Conservation (phyloP, 2,797 vertebrate species). For the Danio tinwini region DNA sequence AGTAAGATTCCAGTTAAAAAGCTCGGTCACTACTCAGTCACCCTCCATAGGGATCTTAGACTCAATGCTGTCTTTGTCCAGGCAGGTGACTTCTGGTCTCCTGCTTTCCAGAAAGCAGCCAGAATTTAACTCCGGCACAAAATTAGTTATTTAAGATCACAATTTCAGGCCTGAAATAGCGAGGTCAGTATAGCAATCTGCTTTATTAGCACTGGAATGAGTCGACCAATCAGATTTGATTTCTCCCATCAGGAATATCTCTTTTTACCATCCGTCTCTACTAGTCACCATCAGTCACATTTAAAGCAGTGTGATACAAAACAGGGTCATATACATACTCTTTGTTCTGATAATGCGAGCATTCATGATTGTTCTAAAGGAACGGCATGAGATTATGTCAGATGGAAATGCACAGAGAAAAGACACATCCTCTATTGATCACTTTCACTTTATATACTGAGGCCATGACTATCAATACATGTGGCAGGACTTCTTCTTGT, state of each 20-base stretch:
- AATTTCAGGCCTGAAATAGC: constrained; percentile 55
- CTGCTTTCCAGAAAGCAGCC: constrained; percentile 64
- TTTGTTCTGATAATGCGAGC: constrained; percentile 46
- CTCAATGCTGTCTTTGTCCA: constrained; percentile 74
- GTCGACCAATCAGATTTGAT: constrained; percentile 39
- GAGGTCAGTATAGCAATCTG: constrained; percentile 17
- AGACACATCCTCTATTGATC: constrained; percentile 13
- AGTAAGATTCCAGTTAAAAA: constrained; percentile 12
- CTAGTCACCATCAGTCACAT: constrained; percentile 25
- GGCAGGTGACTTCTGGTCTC: constrained; percentile 67
- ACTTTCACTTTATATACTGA: constrained; percentile 27
- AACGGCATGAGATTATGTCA: constrained; percentile 19
- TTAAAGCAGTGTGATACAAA: constrained; percentile 29
- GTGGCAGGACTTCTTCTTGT: neutral
- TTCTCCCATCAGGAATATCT: constrained; percentile 21
- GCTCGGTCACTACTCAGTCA: constrained; percentile 20
- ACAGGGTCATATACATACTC: constrained; percentile 38
- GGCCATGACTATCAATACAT: constrained; percentile 50
- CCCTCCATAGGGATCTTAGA: constrained; percentile 30
- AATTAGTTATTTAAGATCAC: constrained; percentile 21
- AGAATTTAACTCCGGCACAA: neutral
- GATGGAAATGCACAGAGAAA: constrained; percentile 49
- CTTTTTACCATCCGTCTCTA: neutral
- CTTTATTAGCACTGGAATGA: constrained; percentile 36
- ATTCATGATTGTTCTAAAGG: constrained; percentile 17